phyloP scores from a whole-genome alignment of 2,888 invertebrate genomes.

The Atethmia centrago region DNA sequence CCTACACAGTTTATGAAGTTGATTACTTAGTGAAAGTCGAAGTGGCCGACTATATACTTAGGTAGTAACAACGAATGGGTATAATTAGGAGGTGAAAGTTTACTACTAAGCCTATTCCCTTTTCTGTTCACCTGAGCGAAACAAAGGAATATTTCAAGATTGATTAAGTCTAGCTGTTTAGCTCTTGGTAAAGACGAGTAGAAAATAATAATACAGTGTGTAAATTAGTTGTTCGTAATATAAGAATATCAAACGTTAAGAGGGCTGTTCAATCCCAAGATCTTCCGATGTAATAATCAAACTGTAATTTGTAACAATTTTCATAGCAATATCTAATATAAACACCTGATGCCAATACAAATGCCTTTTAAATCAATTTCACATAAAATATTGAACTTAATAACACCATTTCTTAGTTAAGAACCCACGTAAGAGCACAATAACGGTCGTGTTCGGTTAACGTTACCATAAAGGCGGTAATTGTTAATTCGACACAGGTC shows the following conservation, averaged over 20 bases:
- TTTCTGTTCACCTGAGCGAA: conserved; percentile 44
- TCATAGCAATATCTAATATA: conserved; percentile 51
- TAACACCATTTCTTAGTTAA: conserved; percentile 65
- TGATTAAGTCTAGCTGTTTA: conserved; percentile 10
- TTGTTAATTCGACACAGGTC: conserved; percentile 87
- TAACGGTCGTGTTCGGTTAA: conserved; percentile 77
- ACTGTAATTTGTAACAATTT: conserved; percentile 45
- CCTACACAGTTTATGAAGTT: conserved; percentile 61
- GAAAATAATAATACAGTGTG: conserved; percentile 7
- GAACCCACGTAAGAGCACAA: conserved; percentile 71
- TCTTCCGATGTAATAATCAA: conserved; percentile 48
- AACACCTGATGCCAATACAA: conserved; percentile 61
- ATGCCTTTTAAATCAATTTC: conserved; percentile 67
- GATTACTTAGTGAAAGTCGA: conserved; percentile 62
- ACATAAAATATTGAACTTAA: conserved; percentile 67
- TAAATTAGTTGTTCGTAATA: background rate
- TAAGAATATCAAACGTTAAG: conserved; percentile 56
- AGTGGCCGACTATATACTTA: conserved; percentile 42
- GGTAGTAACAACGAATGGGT: conserved; percentile 49
- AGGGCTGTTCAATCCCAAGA: conserved; percentile 37
- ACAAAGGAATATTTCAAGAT: conserved; percentile 44
- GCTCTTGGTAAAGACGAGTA: background rate
- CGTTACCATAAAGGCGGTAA: conserved; percentile 79
- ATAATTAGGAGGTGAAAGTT: conserved; percentile 64
- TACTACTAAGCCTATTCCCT: conserved; percentile 47